These are phyloP conservation scores for Archegozetes longisetosus DNA, from an alignment of 1,140 invertebrate genomes.

Conservation along the genomic window DNA sequence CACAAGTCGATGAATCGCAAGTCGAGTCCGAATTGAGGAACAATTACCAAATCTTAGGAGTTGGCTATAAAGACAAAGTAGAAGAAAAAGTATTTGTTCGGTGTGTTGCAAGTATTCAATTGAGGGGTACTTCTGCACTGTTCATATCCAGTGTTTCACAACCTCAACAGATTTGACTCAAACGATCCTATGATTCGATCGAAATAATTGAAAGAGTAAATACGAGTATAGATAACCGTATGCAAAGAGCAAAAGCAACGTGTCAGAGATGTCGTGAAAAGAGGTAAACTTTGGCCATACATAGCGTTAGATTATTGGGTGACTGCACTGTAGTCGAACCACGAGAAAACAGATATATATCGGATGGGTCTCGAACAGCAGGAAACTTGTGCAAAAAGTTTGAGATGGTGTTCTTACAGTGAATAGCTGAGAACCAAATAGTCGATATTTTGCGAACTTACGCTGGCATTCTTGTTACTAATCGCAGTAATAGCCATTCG, in stretches of 20 bases:
- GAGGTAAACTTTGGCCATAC: conserved; percentile 12
- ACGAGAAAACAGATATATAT: background rate
- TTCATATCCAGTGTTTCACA: too few relatives aligned
- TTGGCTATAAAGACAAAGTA: too few relatives aligned
- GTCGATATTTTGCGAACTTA: background rate
- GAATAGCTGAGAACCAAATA: background rate
- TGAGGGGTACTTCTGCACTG: background rate
- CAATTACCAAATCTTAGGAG: too few relatives aligned
- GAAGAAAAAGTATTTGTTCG: background rate
- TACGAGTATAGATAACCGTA: too few relatives aligned
- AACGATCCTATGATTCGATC: too few relatives aligned
- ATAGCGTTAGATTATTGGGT: conserved; percentile 14
- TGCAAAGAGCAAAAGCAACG: too few relatives aligned
- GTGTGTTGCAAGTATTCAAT: background rate
- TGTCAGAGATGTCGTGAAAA: conserved; percentile 14
- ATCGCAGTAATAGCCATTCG: background rate
- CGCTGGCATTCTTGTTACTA: background rate
- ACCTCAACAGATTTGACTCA: too few relatives aligned
- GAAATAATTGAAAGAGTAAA: too few relatives aligned
- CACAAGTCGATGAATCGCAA: too few relatives aligned
- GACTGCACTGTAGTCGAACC: background rate
- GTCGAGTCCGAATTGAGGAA: too few relatives aligned
- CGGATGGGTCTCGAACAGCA: background rate
- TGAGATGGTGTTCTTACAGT: background rate
- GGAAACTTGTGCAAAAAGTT: background rate